Evolutionary conservation across 2,888 invertebrate species (phyloP), one percentile per base, ranked within the genome.

Genomic region (Nasonia oneida): DNA sequence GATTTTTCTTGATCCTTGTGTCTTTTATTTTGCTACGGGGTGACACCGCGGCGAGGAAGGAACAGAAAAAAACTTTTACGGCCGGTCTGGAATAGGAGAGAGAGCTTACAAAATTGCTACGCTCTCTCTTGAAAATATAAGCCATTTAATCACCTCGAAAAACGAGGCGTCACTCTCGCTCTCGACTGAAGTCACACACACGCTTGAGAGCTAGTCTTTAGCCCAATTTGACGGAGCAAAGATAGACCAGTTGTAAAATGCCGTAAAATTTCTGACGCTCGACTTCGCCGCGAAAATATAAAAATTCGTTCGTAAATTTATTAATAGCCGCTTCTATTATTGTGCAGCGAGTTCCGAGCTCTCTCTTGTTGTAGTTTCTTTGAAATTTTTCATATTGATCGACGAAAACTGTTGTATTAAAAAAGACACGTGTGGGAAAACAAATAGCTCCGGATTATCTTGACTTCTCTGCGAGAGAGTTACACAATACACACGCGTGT

Each of bases 181-280:
- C 75, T 8, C 8, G 8, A 8, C 6, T 6, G 6, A 2, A 6
- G 18, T n/a, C 6, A 15, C 50, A 50, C 64, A 42, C 42, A 3
- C 29, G 29, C 42, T 42, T 73, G 2, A 64, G 14, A 73, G 29
- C 37, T 3, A 37, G 77, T 83, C 29, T 83, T 83, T 83, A 70
- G 77, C 23, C 57, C n/a, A 64, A 47, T 73, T 78, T 73, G 83
- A 83, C 73, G 47, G 64, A 15, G 37, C 18, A 39, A 57, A 83
- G 83, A 78, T 83, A 71, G 83, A 50, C 77, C 77, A 71, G 57
- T 71, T 47, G 71, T 83, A 83, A 82, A 83, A 42, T 61, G 23
- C n/a, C 57, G 61, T 78, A 73, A 83, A 83, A 50, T 78, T 75
- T 53, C 29, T 37, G 70, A 29, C 70, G 10, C 77, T 71, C 14